phyloP scores from a whole-genome alignment of 2,888 invertebrate genomes.

The Stenodema calcarata region DNA sequence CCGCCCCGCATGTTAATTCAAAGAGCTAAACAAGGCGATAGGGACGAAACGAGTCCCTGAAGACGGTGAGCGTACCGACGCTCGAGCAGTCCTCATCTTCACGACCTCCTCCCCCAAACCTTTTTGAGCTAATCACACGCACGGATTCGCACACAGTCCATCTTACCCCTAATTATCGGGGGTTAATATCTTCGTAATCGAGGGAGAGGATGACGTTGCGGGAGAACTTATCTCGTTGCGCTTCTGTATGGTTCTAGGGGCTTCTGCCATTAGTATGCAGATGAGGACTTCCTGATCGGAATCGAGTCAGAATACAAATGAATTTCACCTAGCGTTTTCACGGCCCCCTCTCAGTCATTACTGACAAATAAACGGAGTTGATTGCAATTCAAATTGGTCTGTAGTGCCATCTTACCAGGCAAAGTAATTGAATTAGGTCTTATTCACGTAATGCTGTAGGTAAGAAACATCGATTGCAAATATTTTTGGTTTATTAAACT shows the following conservation, averaged over 20 bases:
- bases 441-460: no score
- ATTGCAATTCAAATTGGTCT: neutral
- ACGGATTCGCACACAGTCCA: neutral
- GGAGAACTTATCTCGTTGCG: neutral
- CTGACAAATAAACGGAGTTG: neutral
- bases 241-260: neutral
- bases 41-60: neutral
- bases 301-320: constrained; percentile 16
- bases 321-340: neutral
- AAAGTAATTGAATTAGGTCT: no score
- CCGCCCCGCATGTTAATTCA: neutral
- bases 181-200: neutral
- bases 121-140: neutral
- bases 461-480: no score
- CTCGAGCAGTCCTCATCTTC: neutral
- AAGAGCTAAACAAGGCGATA: neutral
- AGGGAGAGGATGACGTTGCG: neutral
- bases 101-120: neutral
- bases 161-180: neutral
- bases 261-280: neutral
- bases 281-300: neutral
- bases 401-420: no score
- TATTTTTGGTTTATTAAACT: no score
- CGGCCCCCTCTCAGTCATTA: neutral
- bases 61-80: no score